Conservation (phyloP, 92 coral and sea anemone genomes). For the Muricea muricata region DNA sequence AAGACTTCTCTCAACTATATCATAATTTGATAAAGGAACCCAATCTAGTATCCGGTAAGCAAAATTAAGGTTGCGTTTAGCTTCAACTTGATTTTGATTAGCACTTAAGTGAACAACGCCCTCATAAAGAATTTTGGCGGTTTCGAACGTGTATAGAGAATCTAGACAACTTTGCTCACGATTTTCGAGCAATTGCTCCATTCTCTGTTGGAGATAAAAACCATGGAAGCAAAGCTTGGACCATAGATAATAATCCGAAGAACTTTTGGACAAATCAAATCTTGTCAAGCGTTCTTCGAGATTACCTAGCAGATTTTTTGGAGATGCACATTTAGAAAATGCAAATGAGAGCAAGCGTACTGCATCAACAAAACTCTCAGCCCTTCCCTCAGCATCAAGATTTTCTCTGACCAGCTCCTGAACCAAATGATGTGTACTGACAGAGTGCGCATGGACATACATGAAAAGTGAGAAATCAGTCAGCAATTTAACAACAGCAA, state of each 20-base stretch:
- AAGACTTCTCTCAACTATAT: background rate
- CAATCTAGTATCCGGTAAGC: background rate
- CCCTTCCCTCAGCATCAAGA: background rate
- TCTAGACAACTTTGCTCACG: background rate
- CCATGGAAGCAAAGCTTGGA: slow-evolving; percentile 3
- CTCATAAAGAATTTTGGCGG: slow-evolving; percentile 24
- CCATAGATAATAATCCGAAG: background rate
- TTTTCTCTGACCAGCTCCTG: no score
- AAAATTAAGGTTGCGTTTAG: slow-evolving; percentile 22
- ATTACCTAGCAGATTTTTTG: background rate
- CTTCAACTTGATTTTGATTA: slow-evolving; percentile 26
- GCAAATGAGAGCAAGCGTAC: slow-evolving; percentile 17
- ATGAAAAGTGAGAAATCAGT: no score
- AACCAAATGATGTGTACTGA: no score
- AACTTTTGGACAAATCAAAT: background rate
- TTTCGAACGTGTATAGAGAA: background rate
- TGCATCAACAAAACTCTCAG: no score
- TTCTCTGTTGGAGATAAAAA: background rate
- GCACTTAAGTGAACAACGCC: slow-evolving; percentile 36
- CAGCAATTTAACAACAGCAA: no score
- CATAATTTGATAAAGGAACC: background rate
- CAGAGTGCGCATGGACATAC: no score
- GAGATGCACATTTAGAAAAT: slow-evolving; percentile 4
- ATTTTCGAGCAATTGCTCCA: slow-evolving; percentile 3
- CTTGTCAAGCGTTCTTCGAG: background rate